phyloP scores from a whole-genome alignment of 1,140 invertebrate species.

The Panagrolaimus sp. region DNA sequence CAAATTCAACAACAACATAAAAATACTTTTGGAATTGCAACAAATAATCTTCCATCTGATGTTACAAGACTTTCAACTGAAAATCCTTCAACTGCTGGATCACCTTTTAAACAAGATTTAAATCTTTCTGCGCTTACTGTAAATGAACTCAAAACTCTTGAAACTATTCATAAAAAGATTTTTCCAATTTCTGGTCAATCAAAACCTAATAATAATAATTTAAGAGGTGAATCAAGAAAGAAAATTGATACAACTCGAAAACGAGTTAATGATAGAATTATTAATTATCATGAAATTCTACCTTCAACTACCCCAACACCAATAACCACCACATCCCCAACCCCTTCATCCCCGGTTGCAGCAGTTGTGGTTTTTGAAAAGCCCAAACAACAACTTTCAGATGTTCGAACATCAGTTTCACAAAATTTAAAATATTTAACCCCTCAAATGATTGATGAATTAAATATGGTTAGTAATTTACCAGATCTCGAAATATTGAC shows the following conservation, averaged over 20 bases:
- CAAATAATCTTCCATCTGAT: not conserved
- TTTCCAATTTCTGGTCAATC: not conserved
- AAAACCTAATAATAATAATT: too few species aligned
- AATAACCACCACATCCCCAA: not conserved
- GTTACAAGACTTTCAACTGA: not conserved
- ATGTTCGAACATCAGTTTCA: conserved; percentile 11
- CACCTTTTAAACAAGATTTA: not conserved
- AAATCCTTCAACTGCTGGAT: not conserved
- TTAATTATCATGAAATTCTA: too few species aligned
- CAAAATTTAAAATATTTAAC: conserved; percentile 29
- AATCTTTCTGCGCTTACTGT: conserved; percentile 21
- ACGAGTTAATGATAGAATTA: too few species aligned
- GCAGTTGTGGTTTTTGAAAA: not conserved
- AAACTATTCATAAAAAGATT: conserved; percentile 27
- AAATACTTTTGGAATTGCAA: not conserved
- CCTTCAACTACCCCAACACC: not conserved
- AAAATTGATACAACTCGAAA: too few species aligned
- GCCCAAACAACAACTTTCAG: not conserved
- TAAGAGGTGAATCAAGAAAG: too few species aligned
- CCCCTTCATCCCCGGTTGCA: not conserved
- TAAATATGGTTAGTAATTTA: conserved; percentile 39
- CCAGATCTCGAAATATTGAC: conserved; percentile 51
- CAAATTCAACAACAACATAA: not conserved
- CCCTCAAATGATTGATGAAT: conserved; percentile 42
- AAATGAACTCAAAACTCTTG: conserved; percentile 23